Conservation (phyloP, 2,888 invertebrate species). For the Diachrysia chrysitis region DNA sequence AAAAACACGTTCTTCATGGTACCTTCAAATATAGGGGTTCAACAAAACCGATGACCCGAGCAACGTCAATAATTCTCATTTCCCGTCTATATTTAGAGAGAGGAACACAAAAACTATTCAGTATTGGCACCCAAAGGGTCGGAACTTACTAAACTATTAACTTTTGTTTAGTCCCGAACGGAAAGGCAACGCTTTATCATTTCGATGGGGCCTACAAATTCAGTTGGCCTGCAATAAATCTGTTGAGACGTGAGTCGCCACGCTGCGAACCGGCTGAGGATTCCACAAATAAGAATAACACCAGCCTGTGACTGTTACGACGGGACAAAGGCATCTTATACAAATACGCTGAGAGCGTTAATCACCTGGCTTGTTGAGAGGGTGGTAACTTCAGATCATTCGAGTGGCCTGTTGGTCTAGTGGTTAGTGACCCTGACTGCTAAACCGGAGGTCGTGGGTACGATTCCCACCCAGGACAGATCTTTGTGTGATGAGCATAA, state of each 20-base stretch:
- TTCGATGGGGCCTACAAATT: conserved; percentile 67
- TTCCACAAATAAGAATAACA: conserved; percentile 21
- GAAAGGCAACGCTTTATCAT: conserved; percentile 65
- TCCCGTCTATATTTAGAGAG: conserved; percentile 9
- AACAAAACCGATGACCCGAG: background rate
- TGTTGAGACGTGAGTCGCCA: conserved; percentile 53
- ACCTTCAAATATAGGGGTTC: conserved; percentile 12
- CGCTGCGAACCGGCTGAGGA: conserved; percentile 39
- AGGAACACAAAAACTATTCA: conserved; percentile 51
- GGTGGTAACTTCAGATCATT: background rate
- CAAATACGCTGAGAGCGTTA: background rate
- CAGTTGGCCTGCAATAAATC: conserved; percentile 65
- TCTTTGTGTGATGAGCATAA: too few species aligned
- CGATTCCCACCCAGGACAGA: too few species aligned
- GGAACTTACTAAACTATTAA: conserved; percentile 66
- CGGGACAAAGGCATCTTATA: background rate
- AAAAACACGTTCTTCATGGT: too few species aligned
- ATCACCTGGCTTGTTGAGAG: background rate
- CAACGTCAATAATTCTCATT: conserved; percentile 27
- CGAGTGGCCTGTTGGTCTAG: too few species aligned
- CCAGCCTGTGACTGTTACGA: conserved; percentile 1
- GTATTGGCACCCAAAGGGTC: conserved; percentile 52
- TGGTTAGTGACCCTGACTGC: too few species aligned
- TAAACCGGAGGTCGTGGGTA: too few species aligned
- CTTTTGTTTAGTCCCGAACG: conserved; percentile 63